Evolutionary conservation across 30 jellyfish, hydroid and myxozoan species (phyloP).

Genomic region (Catostylus mosaicus): DNA sequence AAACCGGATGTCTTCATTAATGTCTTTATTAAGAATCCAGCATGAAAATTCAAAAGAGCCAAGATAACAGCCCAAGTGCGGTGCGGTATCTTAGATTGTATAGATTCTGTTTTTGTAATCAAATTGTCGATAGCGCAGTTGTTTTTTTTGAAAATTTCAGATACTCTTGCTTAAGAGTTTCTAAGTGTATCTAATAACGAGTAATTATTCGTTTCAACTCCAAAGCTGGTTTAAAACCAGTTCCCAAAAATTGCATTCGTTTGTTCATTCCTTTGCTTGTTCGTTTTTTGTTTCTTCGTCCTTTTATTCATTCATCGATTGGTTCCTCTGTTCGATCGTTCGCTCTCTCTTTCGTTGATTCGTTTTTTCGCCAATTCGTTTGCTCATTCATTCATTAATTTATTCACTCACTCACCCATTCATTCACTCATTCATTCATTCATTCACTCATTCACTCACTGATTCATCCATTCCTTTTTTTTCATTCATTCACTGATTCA

Average conservation of each 20-base stretch:
- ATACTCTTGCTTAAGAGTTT: not conserved
- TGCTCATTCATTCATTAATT: not conserved
- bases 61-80: not conserved
- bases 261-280: not conserved
- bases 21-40: not conserved
- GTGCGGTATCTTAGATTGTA: not conserved
- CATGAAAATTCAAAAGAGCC: not conserved
- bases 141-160: not conserved
- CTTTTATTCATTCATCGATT: not conserved
- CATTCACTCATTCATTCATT: not conserved
- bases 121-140: not conserved
- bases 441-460: not conserved
- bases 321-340: not conserved
- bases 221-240: not conserved
- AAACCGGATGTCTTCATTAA: constrained; percentile 11
- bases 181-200: not conserved
- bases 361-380: not conserved
- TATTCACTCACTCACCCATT: not conserved
- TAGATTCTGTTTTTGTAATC: not conserved
- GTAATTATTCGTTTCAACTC: not conserved
- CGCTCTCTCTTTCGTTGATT: not conserved
- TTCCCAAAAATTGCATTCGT: not conserved
- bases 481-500: too few relatives aligned
- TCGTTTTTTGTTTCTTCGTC: not conserved
- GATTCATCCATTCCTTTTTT: not conserved